Conservation (phyloP, 2,888 invertebrate species). For the Odontocerum albicorne region DNA sequence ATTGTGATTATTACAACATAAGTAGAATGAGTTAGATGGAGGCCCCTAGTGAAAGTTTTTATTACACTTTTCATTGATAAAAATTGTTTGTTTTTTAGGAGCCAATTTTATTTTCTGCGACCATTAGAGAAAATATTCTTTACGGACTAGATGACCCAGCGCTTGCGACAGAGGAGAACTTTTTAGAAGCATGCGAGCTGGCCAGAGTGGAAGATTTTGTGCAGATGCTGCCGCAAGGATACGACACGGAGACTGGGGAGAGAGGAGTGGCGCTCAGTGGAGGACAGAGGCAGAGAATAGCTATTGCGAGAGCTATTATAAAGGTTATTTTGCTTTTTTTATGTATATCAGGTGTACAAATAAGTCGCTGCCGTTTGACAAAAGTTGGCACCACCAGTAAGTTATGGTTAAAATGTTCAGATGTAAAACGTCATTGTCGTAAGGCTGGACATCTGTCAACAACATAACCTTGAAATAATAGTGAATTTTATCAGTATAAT, state of each 20-base stretch:
- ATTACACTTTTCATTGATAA: no score
- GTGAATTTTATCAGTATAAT: no score
- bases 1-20: no score
- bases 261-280: constrained; percentile 88
- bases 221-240: constrained; percentile 64
- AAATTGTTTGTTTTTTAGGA: constrained; percentile 60
- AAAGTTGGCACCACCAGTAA: no score
- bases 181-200: constrained; percentile 69
- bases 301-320: constrained; percentile 88
- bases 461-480: no score
- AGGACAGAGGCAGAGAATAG: constrained; percentile 91
- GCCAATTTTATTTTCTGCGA: constrained; percentile 88
- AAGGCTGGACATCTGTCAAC: no score
- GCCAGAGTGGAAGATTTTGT: constrained; percentile 88
- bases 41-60: no score
- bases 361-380: no score
- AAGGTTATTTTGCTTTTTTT: constrained; percentile 60
- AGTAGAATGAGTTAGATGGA: no score
- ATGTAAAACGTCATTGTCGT: no score
- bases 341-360: neutral
- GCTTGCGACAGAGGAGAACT: constrained; percentile 53
- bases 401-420: no score
- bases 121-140: constrained; percentile 86
- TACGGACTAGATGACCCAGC: constrained; percentile 72
- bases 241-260: constrained; percentile 87